Percentiles rank a stretch among this genome's conserved stretches.
Evolutionary conservation across 2,797 vertebrate genomes (phyloP).

Genomic region (Chelonia mydas): DNA sequence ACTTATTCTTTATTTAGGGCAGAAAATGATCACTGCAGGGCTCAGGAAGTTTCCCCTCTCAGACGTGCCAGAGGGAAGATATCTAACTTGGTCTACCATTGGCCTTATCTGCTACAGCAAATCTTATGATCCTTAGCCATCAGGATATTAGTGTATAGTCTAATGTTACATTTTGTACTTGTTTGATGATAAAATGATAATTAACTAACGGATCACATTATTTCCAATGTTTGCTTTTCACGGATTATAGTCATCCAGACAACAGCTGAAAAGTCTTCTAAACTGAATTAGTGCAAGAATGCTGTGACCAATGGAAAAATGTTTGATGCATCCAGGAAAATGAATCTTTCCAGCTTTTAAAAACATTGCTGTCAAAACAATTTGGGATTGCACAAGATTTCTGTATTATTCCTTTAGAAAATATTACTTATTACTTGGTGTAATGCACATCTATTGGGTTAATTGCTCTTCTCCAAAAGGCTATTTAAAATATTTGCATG

Average conservation of each 20-base stretch:
- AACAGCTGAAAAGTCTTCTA: conserved; percentile 66
- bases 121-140: neutral
- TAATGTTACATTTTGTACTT: conserved; percentile 38
- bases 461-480: neutral
- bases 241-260: conserved; percentile 25
- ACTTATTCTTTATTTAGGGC: neutral
- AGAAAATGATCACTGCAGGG: neutral
- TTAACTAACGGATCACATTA: conserved; percentile 58
- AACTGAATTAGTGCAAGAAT: conserved; percentile 72
- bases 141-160: neutral
- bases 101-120: neutral
- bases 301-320: conserved; percentile 74
- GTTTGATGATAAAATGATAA: conserved; percentile 57
- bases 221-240: conserved; percentile 56
- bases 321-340: conserved; percentile 65
- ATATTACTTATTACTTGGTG: conserved; percentile 7
- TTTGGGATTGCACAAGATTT: conserved; percentile 51
- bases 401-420: conserved; percentile 26
- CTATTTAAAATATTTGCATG: neutral
- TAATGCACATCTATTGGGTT: neutral
- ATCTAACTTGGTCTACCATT: rapidly evolving
- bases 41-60: neutral
- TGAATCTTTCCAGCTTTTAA: conserved; percentile 66
- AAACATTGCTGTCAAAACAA: conserved; percentile 67
- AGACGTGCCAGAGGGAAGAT: neutral